These are phyloP conservation scores for Loriculus beryllinus DNA, from an alignment of 2,797 vertebrate genomes.

Conservation along the genomic window DNA sequence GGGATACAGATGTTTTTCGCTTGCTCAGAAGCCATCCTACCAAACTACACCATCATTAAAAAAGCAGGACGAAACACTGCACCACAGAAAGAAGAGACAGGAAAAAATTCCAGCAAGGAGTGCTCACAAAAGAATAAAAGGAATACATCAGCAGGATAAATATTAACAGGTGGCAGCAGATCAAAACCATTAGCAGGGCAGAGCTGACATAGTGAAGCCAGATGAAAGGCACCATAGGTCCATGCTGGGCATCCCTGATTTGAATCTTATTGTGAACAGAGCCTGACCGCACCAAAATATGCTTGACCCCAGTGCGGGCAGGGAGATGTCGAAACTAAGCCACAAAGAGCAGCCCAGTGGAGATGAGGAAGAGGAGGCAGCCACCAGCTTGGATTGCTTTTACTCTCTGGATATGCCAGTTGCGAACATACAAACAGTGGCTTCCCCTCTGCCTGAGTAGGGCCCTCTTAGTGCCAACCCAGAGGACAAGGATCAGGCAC, in stretches of 20 bases:
- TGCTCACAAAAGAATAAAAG: background rate
- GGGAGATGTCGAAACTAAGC: background rate
- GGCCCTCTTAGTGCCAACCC: background rate
- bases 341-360: background rate
- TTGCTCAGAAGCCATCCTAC: background rate
- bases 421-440: background rate
- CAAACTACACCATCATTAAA: background rate
- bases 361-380: background rate
- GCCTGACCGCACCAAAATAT: background rate
- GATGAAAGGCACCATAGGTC: background rate
- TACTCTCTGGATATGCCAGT: background rate
- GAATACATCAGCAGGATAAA: background rate
- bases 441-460: background rate
- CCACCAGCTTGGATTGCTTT: background rate
- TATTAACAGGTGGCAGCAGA: background rate
- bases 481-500: background rate
- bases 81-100: background rate
- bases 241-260: background rate
- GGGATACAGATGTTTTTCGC: background rate
- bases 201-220: background rate
- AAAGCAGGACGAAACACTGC: background rate
- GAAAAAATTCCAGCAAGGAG: background rate
- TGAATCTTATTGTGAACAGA: background rate
- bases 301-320: fast-evolving
- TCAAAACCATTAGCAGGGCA: background rate